Percentiles rank a stretch among this genome's conserved stretches.
phyloP scores from a whole-genome alignment of 1,140 invertebrate genomes.

The Eurosta solidaginis region DNA sequence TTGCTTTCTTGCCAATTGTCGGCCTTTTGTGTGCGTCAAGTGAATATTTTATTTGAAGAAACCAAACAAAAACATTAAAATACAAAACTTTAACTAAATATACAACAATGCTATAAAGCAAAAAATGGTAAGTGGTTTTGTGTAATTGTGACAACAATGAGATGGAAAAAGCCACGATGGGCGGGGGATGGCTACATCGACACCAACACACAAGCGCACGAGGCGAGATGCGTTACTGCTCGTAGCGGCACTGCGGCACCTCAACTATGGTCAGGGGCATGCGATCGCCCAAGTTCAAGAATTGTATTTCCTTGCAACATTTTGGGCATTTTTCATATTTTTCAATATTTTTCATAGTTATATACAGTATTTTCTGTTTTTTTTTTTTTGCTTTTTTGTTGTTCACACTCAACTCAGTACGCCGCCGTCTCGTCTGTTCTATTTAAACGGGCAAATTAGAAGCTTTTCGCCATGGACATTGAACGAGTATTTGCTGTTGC shows the following conservation, averaged over 20 bases:
- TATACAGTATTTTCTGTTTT: too few species aligned
- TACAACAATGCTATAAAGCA: neutral
- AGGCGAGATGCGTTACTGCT: neutral
- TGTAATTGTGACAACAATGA: neutral
- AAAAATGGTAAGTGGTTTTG: neutral
- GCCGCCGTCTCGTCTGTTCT: too few species aligned
- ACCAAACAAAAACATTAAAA: neutral
- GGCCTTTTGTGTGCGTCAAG: neutral
- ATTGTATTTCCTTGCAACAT: neutral
- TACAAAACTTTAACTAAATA: neutral
- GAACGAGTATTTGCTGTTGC: too few species aligned
- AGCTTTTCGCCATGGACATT: too few species aligned
- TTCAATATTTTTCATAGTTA: too few species aligned
- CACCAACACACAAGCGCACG: neutral
- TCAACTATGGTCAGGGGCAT: neutral
- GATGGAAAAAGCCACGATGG: neutral
- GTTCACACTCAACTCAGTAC: too few species aligned
- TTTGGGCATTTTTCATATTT: too few species aligned
- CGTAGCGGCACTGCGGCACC: neutral
- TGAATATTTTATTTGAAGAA: neutral
- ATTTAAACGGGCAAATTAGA: too few species aligned
- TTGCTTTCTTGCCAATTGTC: too few species aligned
- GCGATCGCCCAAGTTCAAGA: conserved; percentile 1
- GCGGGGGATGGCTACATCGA: neutral
- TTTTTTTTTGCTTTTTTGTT: too few species aligned